phyloP scores from a whole-genome alignment of 2,888 invertebrate species.

The Pseudanteris insignis region DNA sequence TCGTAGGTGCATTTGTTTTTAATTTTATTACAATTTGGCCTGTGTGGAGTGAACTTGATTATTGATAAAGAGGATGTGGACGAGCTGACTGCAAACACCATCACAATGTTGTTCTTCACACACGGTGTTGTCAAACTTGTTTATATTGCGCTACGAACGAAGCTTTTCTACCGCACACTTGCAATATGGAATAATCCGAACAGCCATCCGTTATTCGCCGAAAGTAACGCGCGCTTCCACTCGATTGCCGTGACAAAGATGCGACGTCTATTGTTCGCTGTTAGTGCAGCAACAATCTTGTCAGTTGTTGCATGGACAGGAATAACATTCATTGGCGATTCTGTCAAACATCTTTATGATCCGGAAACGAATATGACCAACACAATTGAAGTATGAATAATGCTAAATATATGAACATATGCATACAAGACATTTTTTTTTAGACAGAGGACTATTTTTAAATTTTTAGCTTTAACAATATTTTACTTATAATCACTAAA shows the following conservation, averaged over 20 bases:
- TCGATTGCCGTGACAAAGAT: constrained; percentile 79
- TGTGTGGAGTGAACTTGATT: constrained; percentile 76
- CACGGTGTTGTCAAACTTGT: constrained; percentile 79
- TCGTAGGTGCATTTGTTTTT: constrained; percentile 70
- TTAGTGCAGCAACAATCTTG: constrained; percentile 72
- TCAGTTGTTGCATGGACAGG: constrained; percentile 78
- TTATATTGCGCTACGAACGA: constrained; percentile 78
- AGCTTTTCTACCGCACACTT: constrained; percentile 80
- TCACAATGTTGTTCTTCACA: constrained; percentile 82
- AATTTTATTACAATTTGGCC: constrained; percentile 72
- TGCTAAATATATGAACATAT: no score
- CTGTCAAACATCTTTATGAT: constrained; percentile 74
- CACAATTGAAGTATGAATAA: constrained; percentile 71
- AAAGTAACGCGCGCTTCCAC: constrained; percentile 82
- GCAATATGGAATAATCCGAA: constrained; percentile 87
- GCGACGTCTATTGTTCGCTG: constrained; percentile 76
- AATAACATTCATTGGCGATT: constrained; percentile 83
- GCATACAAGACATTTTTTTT: no score
- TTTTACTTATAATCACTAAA: no score
- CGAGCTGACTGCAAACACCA: constrained; percentile 78
- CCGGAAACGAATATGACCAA: constrained; percentile 78
- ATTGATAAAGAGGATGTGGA: constrained; percentile 80
- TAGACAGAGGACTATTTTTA: no score
- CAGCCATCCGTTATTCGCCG: constrained; percentile 84
- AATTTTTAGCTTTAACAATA: no score